Conservation (phyloP, 2,888 invertebrate genomes). For the Ferrisia virgata region DNA sequence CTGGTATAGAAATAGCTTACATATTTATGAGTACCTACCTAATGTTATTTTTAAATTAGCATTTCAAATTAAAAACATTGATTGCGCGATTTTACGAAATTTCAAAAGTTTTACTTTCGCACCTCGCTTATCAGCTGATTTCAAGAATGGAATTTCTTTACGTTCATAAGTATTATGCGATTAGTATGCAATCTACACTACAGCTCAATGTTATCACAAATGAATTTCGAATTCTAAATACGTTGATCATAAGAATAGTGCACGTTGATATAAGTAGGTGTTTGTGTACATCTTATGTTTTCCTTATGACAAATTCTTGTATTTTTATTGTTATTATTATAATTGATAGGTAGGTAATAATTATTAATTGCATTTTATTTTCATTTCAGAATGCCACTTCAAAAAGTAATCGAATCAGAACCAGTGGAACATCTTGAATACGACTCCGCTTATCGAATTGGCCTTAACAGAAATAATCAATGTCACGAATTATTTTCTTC, state of each 20-base stretch:
- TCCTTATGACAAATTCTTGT: background rate
- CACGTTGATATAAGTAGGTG: too few species aligned
- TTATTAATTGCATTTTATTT: background rate
- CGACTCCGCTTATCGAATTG: slow-evolving; percentile 29
- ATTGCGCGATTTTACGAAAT: too few species aligned
- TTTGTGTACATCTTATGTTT: background rate
- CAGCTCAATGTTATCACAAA: background rate
- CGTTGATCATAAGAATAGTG: background rate
- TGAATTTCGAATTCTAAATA: background rate
- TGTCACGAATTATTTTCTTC: slow-evolving; percentile 33
- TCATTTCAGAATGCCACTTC: slow-evolving; percentile 32
- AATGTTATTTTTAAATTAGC: too few species aligned
- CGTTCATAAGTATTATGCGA: background rate
- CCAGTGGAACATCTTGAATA: slow-evolving; percentile 29
- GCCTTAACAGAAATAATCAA: background rate
- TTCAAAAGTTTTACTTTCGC: too few species aligned
- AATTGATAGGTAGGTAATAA: too few species aligned
- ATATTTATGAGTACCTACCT: too few species aligned
- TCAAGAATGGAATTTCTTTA: background rate
- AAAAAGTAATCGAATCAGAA: slow-evolving; percentile 10
- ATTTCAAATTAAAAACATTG: too few species aligned
- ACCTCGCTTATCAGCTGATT: too few species aligned
- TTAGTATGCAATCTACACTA: background rate
- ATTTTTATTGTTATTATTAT: background rate
- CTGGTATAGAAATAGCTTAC: too few species aligned